These are phyloP conservation scores for Pachliopta kotzebuea DNA, from an alignment of 2,888 invertebrate species.

Conservation along the genomic window DNA sequence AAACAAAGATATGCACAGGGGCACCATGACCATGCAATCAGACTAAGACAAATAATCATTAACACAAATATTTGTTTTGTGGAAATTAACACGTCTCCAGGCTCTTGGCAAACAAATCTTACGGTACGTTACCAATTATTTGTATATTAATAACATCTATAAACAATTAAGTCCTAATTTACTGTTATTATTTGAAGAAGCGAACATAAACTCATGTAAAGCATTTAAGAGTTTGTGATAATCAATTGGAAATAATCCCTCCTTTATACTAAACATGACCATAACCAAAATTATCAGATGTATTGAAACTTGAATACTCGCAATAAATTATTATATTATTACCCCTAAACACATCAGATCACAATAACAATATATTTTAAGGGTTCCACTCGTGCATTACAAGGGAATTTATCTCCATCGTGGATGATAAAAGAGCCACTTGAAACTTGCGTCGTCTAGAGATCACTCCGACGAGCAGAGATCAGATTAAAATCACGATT, in stretches of 20 bases:
- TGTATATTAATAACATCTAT: not conserved
- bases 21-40: not conserved
- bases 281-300: not conserved
- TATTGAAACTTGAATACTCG: not conserved
- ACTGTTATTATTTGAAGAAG: no score
- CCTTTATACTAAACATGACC: not conserved
- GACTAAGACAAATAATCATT: constrained; percentile 2
- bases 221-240: no score
- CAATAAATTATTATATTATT: not conserved
- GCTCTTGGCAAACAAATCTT: not conserved
- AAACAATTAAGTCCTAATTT: no score
- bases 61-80: constrained; percentile 3
- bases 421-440: constrained; percentile 13
- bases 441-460: constrained; percentile 4
- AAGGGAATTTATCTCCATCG: constrained; percentile 13
- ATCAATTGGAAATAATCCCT: no score
- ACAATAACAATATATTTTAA: constrained; percentile 4
- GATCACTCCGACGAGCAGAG: constrained; percentile 6
- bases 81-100: not conserved
- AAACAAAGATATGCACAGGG: constrained; percentile 2
- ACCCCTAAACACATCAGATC: not conserved
- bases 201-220: no score
- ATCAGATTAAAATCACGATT: constrained; percentile 12
- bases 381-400: constrained; percentile 11
- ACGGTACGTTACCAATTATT: not conserved